These are phyloP conservation scores for Trematocara macrostoma DNA, from an alignment of 2,113 vertebrate species.

Conservation along the genomic window DNA sequence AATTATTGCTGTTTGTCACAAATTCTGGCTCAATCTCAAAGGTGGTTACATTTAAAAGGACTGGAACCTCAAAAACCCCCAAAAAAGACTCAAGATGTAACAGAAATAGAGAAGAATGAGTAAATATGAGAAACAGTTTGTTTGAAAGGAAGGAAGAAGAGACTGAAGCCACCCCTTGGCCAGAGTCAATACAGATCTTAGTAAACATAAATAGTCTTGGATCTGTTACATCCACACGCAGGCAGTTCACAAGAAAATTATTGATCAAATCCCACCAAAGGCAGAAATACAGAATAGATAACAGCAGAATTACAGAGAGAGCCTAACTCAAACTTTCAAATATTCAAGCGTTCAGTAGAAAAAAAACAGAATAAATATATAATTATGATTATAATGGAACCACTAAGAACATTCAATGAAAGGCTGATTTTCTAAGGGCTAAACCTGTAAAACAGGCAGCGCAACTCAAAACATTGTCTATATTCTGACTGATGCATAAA, in stretches of 20 bases:
- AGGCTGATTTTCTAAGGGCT: background rate
- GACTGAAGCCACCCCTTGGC: conserved; percentile 28
- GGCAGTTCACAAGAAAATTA: conserved; percentile 30
- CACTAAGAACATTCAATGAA: background rate
- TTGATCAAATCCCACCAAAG: conserved; percentile 51
- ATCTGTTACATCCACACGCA: conserved; percentile 41
- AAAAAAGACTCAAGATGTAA: background rate
- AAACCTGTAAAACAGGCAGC: background rate
- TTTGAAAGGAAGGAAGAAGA: background rate
- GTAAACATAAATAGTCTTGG: conserved; percentile 47
- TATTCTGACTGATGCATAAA: background rate
- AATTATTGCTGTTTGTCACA: background rate
- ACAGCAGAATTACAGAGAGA: background rate
- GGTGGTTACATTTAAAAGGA: background rate
- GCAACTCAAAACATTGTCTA: background rate
- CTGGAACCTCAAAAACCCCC: background rate
- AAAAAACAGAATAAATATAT: background rate
- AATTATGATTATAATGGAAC: background rate
- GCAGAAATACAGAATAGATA: conserved; percentile 6
- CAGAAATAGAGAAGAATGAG: background rate
- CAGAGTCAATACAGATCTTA: conserved; percentile 48
- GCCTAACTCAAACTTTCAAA: background rate
- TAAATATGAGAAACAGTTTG: background rate
- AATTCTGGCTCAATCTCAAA: background rate
- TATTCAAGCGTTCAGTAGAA: background rate